Base-by-base conservation (phyloP, 2,888 invertebrate genomes). In the Brachyptera putata region DNA sequence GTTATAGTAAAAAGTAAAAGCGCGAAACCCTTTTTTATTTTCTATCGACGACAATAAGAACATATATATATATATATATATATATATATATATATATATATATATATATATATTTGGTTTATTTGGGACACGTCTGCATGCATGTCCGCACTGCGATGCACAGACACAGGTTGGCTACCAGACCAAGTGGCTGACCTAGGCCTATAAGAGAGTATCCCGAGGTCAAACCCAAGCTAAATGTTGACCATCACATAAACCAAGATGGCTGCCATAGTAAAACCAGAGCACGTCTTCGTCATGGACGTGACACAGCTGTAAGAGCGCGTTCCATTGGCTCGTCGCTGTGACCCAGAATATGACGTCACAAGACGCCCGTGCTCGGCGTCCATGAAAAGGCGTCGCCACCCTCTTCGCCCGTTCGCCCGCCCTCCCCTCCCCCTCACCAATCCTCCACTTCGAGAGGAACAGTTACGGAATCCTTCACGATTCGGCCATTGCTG, bases 341-440 rank as follows among this genome's bases (percentile, higher is more conserved):
- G 46, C 41, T 16, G 25, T 53, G 53, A 53, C 53, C 53, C 36
- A 53, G 3, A 22, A 9, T 2, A 34, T 53, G 53, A 53, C 53
- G 53, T 53, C 53, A 53, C 21, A 26, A n/a, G 53, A n/a, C 53
- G 53, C 36, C 53, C 7, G 53, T 36, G 53, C 49, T 21, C 21
- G 36, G 53, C 36, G 53, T 53, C 53, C 49, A 37, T 53, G 53
- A 36, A 21, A 24, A 36, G 53, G 53, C 53, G 41, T 41, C 46
- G 55, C 26, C 63, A 63, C 64, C 65, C 67, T 64, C 62, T 66
- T 63, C 67, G 65, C 14, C 53, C 18, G 25, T 58, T 63, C 64
- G 63, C 61, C 62, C 7, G 24, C 11, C 53, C 60, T 49, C 34
- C 60, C 58, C 48, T 39, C 39, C 57, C 34, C 43, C n/a, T n/a